A percentile compares a stretch with the other conserved stretches of the same genome.
These are phyloP conservation scores for Pangasius larnaudii DNA, from an alignment of 2,797 vertebrate genomes.

Conservation along the genomic window DNA sequence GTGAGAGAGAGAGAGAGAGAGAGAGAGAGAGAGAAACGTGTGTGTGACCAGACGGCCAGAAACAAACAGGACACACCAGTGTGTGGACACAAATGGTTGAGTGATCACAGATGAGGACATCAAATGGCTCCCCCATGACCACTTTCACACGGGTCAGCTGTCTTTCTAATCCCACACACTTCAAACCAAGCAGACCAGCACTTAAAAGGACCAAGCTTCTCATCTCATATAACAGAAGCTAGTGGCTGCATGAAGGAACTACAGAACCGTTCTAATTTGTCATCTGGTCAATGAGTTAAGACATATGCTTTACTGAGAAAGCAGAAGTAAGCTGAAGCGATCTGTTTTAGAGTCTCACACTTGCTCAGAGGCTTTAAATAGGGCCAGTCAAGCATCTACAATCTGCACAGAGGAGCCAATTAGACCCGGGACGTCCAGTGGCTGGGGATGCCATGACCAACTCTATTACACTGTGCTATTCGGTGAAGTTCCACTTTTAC, in stretches of 20 bases:
- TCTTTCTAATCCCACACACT: conserved; percentile 75
- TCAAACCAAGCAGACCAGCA: conserved; percentile 41
- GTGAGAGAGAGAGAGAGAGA: conserved; percentile 60
- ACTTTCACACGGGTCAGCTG: conserved; percentile 75
- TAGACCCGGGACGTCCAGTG: conserved; percentile 74
- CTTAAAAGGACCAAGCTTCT: conserved; percentile 43
- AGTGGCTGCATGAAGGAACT: conserved; percentile 45
- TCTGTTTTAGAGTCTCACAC: conserved; percentile 52
- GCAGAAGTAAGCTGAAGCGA: conserved; percentile 49
- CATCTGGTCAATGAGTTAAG: conserved; percentile 58
- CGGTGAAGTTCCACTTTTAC: conserved; percentile 56
- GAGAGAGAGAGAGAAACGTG: neutral
- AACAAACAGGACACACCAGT: conserved; percentile 66
- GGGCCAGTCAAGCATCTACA: conserved; percentile 70
- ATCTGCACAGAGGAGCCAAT: conserved; percentile 81
- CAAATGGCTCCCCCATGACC: conserved; percentile 60
- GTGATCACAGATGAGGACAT: conserved; percentile 69
- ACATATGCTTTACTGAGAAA: conserved; percentile 46
- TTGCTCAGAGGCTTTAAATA: conserved; percentile 67
- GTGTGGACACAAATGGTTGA: conserved; percentile 77
- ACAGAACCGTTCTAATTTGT: conserved; percentile 50
- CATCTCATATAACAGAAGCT: conserved; percentile 51
- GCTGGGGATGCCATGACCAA: conserved; percentile 56
- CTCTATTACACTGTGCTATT: conserved; percentile 68
- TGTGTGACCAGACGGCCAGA: conserved; percentile 70